Conservation (phyloP, 2,888 invertebrate genomes). For the Elysia crispata region DNA sequence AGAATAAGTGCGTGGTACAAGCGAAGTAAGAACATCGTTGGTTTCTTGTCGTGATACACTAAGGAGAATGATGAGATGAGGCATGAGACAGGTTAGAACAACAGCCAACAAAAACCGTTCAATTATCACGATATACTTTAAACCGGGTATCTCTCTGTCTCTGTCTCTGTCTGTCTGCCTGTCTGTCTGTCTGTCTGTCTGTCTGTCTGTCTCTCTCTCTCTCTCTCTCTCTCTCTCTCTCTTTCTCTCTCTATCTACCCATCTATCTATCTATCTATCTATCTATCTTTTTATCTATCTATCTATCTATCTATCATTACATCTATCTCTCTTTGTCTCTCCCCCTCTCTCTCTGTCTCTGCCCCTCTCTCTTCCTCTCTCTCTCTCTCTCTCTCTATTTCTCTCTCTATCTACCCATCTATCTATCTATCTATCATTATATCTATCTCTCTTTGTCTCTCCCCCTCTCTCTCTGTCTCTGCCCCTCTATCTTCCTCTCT, state of each 20-base stretch:
- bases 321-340: constrained; percentile 19
- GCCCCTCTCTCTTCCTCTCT: not conserved
- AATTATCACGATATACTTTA: too few relatives aligned
- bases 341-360: constrained; percentile 13
- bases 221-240: constrained; percentile 30
- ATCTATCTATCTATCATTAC: constrained; percentile 25
- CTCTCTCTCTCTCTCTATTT: constrained; percentile 9
- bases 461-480: constrained; percentile 13
- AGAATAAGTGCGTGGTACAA: too few relatives aligned
- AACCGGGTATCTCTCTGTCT: constrained; percentile 23
- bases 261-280: not conserved
- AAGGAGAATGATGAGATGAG: too few relatives aligned
- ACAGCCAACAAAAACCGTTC: too few relatives aligned
- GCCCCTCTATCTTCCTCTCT: constrained; percentile 18
- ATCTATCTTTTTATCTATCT: too few relatives aligned
- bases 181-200: constrained; percentile 17
- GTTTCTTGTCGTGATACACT: too few relatives aligned
- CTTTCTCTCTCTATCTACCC: constrained; percentile 14
- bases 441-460: constrained; percentile 19
- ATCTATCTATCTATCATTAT: constrained; percentile 25
- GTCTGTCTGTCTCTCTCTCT: constrained; percentile 23
- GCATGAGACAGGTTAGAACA: too few relatives aligned
- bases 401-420: constrained; percentile 32
- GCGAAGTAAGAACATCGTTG: too few relatives aligned
- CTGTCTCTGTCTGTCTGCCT: constrained; percentile 6